Conservation (phyloP, 30 jellyfish, hydroid and myxozoan species). For the Haliclystus octoradiatus region DNA sequence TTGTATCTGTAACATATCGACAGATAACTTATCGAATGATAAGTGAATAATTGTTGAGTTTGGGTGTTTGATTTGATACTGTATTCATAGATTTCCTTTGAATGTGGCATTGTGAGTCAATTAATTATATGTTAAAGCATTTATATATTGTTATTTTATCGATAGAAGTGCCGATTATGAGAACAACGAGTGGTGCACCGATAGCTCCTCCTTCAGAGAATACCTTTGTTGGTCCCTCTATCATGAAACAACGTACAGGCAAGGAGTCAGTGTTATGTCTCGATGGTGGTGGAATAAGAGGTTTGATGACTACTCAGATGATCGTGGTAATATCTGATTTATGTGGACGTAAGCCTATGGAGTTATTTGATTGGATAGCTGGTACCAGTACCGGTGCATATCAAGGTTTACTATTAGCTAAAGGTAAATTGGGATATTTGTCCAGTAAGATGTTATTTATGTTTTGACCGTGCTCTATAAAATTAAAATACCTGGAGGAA, state of each 20-base stretch:
- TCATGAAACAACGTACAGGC: constrained; percentile 50
- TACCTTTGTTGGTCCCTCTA: constrained; percentile 23
- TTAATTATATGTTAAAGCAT: no score
- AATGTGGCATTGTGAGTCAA: no score
- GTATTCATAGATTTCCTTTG: no score
- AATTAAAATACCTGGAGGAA: no score
- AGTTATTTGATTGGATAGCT: constrained; percentile 91
- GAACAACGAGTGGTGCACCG: constrained; percentile 1
- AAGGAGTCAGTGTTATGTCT: constrained; percentile 75
- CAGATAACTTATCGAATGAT: no score
- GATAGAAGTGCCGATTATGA: background rate
- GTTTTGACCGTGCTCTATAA: no score
- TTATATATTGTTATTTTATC: no score
- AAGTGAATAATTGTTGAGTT: no score
- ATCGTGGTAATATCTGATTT: constrained; percentile 58
- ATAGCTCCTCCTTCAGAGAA: background rate
- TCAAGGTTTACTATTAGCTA: constrained; percentile 13
- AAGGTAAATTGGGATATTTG: background rate
- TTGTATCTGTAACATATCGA: no score
- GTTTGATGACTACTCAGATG: constrained; percentile 77
- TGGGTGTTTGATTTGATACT: no score
- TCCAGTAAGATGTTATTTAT: no score
- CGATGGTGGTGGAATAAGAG: constrained; percentile 99
- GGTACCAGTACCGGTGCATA: constrained; percentile 98
- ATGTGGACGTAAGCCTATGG: constrained; percentile 48